Conservation (phyloP, 1,140 invertebrate species). For the Eumaeus atala region DNA sequence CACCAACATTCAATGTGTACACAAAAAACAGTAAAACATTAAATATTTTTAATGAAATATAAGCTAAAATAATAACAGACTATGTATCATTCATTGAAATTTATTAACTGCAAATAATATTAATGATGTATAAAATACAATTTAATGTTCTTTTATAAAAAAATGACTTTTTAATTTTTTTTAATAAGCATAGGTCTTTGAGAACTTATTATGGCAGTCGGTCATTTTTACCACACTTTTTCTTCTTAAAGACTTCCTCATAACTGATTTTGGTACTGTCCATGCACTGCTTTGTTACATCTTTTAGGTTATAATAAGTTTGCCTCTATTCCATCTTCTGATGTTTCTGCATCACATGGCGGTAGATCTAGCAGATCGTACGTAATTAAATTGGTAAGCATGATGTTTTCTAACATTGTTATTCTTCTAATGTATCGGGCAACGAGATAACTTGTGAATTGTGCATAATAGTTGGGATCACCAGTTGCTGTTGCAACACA, state of each 20-base stretch:
- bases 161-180: not conserved
- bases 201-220: not conserved
- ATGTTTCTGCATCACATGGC: not conserved
- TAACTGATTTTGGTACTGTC: not conserved
- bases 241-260: not conserved
- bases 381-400: too few species aligned
- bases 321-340: not conserved
- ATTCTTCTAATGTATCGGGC: not conserved
- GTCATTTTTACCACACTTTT: not conserved
- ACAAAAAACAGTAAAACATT: too few species aligned
- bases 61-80: too few species aligned
- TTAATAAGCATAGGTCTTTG: not conserved
- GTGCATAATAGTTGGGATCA: not conserved
- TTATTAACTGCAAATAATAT: too few species aligned
- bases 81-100: too few species aligned
- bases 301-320: not conserved
- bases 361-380: not conserved
- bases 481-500: not conserved
- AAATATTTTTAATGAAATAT: too few species aligned
- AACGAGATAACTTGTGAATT: not conserved
- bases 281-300: not conserved
- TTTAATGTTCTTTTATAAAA: not conserved
- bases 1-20: too few species aligned
- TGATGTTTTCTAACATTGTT: not conserved
- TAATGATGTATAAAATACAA: too few species aligned